Base-by-base conservation (phyloP, 2,888 invertebrate genomes). In the Tuta absoluta region DNA sequence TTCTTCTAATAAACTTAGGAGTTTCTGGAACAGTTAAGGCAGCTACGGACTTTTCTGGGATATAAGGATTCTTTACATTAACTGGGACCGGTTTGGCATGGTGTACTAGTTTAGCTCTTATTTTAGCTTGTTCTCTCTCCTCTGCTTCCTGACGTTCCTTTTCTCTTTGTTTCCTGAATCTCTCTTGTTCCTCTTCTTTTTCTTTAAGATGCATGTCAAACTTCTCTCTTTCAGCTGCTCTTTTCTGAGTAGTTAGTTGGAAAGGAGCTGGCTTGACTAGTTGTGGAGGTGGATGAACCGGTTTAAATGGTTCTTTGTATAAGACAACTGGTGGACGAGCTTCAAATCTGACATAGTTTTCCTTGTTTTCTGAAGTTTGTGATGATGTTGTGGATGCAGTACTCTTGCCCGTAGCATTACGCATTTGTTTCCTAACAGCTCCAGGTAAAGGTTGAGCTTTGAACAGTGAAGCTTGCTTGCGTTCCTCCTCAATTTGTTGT, bases 381-480 rank as follows among this genome's bases (percentile, higher is more conserved):
- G 85, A 87, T 10, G 88, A 89, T 49, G 83, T 69, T 21, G 81
- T 78, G 4, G 90, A 89, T 0, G 80, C 71, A 63, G 76, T 69
- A 0, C 78, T 76, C 65, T 85, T 87, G 0, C 76, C 65, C 1
- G 75, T 71, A 63, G 64, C 74, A 84, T 45, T 86, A 68, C 71
- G 86, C 84, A 78, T 92, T 64, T 65, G 86, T 79, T 82, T 93
- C 75, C 73, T 93, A 72, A 82, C 88, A 71, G 71, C 83, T n/a
- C 77, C 79, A 0, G 95, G 95, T 14, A 94, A 77, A 0, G 95
- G 95, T 61, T 94, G 93, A 0, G 96, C 96, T 80, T 94, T 95
- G 74, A 96, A 96, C 69, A 93, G 93, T 0, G 93, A 85, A 0
- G 93, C 90, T 77, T 94, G 93, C 71, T 92, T 94, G 53, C 93